Evolutionary conservation across 1,140 invertebrate species (phyloP), one percentile per base, ranked within the genome.

Genomic region (Scaptomyza hsui): DNA sequence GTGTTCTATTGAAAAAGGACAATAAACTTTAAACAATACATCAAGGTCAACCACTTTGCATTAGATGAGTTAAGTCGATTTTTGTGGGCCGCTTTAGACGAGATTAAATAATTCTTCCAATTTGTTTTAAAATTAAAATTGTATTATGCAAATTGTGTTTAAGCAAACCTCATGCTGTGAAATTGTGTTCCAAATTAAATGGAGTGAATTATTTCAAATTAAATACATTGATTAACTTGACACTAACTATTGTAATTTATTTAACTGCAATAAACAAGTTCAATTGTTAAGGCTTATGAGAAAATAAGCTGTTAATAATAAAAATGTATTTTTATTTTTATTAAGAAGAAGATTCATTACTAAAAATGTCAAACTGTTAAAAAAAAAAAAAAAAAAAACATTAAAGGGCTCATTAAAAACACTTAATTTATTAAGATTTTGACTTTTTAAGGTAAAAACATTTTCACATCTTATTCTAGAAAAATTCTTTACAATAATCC

Each of bases 1-100:
- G 82, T 88, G 83, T 86, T 89, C 82, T 89, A 89, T 89, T 88
- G 68, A 89, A 88, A 89, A 88, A 89, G 83, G 83, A 89, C 83
- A 89, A 89, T 89, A 89, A 89, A 89, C 83, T 89, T 71, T 79
- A 45, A 67, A 62, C 71, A 53, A 75, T 64, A 48, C 69, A 70
- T 72, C 83, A 89, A 89, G 83, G 83, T 89, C 83, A 77, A 89
- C 83, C 75, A 74, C 75, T 89, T 67, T 37, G 76, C 69, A 89
- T 89, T 89, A 89, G 83, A 89, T 70, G 60, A 64, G 51, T 26
- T 26, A 51, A 49, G 60, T 49, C 24, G 63, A 16, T 56, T 61
- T 37, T 37, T 37, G 32, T 52, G 51, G 45, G 35, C 47, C 51
- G 42, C 44, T 44, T 65, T 44, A 26, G 35, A 67, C 13, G 39